Base-by-base conservation (phyloP, 2,797 vertebrate genomes). In the Ptychadena robeensis region DNA sequence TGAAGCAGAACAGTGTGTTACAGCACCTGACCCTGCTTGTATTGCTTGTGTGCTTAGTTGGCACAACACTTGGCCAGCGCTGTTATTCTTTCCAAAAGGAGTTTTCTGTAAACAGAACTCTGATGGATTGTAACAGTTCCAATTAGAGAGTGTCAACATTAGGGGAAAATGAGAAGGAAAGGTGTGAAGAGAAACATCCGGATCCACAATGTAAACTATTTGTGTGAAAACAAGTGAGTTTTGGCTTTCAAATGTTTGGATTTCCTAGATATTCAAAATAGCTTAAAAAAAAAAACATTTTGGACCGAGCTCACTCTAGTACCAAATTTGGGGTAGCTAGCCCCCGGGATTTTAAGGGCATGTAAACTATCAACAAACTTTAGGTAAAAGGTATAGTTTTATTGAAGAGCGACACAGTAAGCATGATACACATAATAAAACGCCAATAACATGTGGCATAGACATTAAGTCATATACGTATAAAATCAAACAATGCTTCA, bases 171-270 rank as follows among this genome's bases (percentile, higher is more conserved):
- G 48, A 27, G 34, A 14, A 8, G 65, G 18, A 57, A 61, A 32
- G 31, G 72, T 78, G 75, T 67, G 18, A 28, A 67, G 65, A 67
- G 15, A 61, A 57, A 40, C 4, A 65, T 74, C 38, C 66, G 61
- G 37, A 66, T 38, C 18, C 44, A 30, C 27, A 75, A 35, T 57
- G 66, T 34, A 80, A 70, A 27, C 35, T 9, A 6, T 76, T 88
- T 88, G 44, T 53, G 5, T 22, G 15, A 22, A 22, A 22, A 53
- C 44, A 53, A 53, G 44, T 18, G 15, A 48, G 71, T 91, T 59
- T 89, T 84, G 64, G 88, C 89, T 12, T 15, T 66, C 0, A 32
- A 35, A 68, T 57, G n/a, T 37, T 61, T 15, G 44, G 44, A 53
- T n/a, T 53, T 53, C 44, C 18, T 4, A 22, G 37, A 22, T 22